phyloP scores from a whole-genome alignment of 1,140 invertebrate genomes.

The Drosophila serrata region DNA sequence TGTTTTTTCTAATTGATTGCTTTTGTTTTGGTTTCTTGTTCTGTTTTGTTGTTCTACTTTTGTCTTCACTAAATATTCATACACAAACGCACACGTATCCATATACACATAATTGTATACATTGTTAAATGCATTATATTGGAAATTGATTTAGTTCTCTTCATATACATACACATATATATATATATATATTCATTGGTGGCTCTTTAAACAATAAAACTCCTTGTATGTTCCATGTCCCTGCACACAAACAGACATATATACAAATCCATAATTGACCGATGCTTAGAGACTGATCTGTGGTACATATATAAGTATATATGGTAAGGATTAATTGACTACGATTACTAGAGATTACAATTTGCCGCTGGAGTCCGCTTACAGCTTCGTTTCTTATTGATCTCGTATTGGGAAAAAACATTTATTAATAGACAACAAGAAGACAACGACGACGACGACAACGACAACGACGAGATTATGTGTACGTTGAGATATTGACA shows the following conservation, averaged over 20 bases:
- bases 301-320: conserved; percentile 34
- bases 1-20: conserved; percentile 30
- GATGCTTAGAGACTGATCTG: conserved; percentile 48
- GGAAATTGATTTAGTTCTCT: conserved; percentile 63
- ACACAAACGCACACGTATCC: conserved; percentile 54
- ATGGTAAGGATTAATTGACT: conserved; percentile 74
- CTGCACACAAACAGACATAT: conserved; percentile 42
- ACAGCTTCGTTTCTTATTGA: conserved; percentile 32
- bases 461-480: conserved; percentile 73
- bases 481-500: conserved; percentile 70
- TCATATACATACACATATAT: conserved; percentile 37
- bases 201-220: conserved; percentile 54
- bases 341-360: conserved; percentile 79
- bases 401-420: conserved; percentile 53
- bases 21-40: conserved; percentile 15
- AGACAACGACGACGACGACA: conserved; percentile 48
- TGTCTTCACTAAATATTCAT: conserved; percentile 43
- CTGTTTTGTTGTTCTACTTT: conserved; percentile 3
- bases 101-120: conserved; percentile 61
- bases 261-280: conserved; percentile 75
- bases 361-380: conserved; percentile 45
- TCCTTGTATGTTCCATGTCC: conserved; percentile 27
- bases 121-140: conserved; percentile 77
- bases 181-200: conserved; percentile 19
- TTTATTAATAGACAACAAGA: conserved; percentile 65